Evolutionary conservation across 2,888 invertebrate genomes (phyloP), one percentile per base, ranked within the genome.

Genomic region (Loripinus fragilis): DNA sequence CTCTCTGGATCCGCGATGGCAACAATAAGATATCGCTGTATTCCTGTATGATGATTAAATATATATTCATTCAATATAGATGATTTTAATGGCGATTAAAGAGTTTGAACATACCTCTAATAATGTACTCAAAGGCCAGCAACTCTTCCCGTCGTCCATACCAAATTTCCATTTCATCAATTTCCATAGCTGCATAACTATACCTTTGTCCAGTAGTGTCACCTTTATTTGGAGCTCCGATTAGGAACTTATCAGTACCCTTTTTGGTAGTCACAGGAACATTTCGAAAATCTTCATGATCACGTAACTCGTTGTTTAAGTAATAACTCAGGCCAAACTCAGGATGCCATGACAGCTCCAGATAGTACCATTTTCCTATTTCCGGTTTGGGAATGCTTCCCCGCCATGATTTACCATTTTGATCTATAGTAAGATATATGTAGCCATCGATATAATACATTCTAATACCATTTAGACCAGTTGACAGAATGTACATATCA

Each of bases 271-370:
- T 52, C 38, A 28, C n/a, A 28, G 70, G 52, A 1, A 69, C 69
- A 33, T 69, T 77, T 2, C 38, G 66, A n/a, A 42, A 69, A 1
- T 77, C 71, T 30, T 78, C 71, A n/a, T 81, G 65, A 7, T 81
- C 85, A 0, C 85, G 81, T 23, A 88, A 75, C 20, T 90, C 79
- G 66, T 88, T 86, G 76, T 92, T 88, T 5, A 91, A 76, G 64
- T 87, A 91, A 38, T 91, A 35, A 45, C 87, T 83, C 12, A 92
- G 82, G 0, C 91, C 91, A 35, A 86, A 83, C 23, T 89, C 87
- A 0, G 89, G 89, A 64, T 91, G 91, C 91, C 91, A 91, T 8
- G 92, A 89, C 17, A 92, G 73, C 76, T 93, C 93, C 45, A 93
- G 71, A 74, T 90, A 90, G 78, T 92, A 90, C 93, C 93, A 93